Conservation (phyloP, 2,888 invertebrate genomes). For the Eremobia ochroleuca region DNA sequence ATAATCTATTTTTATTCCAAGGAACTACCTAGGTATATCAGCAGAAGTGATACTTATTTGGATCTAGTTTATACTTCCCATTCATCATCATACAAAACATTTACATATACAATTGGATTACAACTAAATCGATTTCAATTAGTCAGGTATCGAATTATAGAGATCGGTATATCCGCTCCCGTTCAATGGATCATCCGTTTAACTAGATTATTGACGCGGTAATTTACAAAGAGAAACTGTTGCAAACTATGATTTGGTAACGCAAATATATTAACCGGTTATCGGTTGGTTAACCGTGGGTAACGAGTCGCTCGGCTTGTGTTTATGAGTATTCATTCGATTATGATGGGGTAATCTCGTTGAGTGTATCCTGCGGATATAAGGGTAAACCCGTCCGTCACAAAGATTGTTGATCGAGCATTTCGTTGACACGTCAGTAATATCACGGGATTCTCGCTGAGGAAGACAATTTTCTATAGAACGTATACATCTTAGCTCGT, state of each 20-base stretch:
- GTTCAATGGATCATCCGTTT: slow-evolving; percentile 57
- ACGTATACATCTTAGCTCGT: neutral
- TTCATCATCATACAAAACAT: slow-evolving; percentile 20
- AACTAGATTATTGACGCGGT: slow-evolving; percentile 60
- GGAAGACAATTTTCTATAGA: neutral
- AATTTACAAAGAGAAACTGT: slow-evolving; percentile 67
- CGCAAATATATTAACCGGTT: slow-evolving; percentile 41
- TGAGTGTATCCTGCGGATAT: slow-evolving; percentile 31
- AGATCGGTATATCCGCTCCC: slow-evolving; percentile 47
- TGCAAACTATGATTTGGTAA: slow-evolving; percentile 53
- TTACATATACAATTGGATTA: slow-evolving; percentile 54
- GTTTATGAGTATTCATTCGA: slow-evolving; percentile 48
- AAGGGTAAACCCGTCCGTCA: slow-evolving; percentile 8
- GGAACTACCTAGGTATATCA: neutral
- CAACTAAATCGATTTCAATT: slow-evolving; percentile 59
- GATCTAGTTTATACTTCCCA: neutral
- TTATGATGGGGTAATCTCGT: slow-evolving; percentile 54
- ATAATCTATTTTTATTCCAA: neutral
- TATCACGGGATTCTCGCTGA: neutral
- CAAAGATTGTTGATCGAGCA: slow-evolving; percentile 28
- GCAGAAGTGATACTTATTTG: neutral
- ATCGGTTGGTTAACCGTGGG: slow-evolving; percentile 36
- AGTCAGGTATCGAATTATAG: slow-evolving; percentile 62
- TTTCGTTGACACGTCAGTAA: slow-evolving; percentile 14
- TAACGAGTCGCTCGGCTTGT: slow-evolving; percentile 27